Evolutionary conservation across 2,113 vertebrate genomes (phyloP), one percentile per base, ranked within the genome.

Genomic region (Dipodomys merriami): DNA sequence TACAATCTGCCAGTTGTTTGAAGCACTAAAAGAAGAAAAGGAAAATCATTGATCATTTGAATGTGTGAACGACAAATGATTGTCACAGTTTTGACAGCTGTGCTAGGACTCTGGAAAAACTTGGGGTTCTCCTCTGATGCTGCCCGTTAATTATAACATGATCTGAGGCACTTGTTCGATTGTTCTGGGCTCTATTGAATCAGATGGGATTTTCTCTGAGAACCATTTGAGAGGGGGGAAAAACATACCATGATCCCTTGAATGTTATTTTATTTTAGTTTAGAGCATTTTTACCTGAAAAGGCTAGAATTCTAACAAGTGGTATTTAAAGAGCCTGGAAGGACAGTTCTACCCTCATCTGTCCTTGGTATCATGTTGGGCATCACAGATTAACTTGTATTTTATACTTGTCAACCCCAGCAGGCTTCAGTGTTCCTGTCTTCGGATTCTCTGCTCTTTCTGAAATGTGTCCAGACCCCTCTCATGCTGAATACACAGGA

Each of bases 331-430:
- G 86, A 69, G 23, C 29, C 30, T 53, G 9, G 3, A 20, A 6
- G 3, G n/a, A 60, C 2, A 2, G 0, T 6, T 89, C n/a, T 25
- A 5, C 1, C 30, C 22, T 62, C 0, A 6, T 19, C 4, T 83
- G 8, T 85, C 77, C n/a, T 91, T 68, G 13, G 3, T n/a, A 7
- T 3, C 30, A 82, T 33, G 35, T 83, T 65, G 46, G 2, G 13
- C 95, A 93, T 83, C 39, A 86, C 83, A 85, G 83, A 97, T 84
- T 85, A 83, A 85, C 72, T 95, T 86, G 57, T 94, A 72, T 60
- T 65, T 94, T 87, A 44, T 57, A 83, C 92, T 44, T 46, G 76
- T 82, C 96, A 87, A 0, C 23, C 18, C 2, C 2, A 29, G n/a
- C 35, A n/a, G 25, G 88, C 73, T 79, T 91, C 44, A 65, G 8